Evolutionary conservation across 35 echinoderm and acorn worm species (phyloP).

Genomic region (Anneissia japonica): DNA sequence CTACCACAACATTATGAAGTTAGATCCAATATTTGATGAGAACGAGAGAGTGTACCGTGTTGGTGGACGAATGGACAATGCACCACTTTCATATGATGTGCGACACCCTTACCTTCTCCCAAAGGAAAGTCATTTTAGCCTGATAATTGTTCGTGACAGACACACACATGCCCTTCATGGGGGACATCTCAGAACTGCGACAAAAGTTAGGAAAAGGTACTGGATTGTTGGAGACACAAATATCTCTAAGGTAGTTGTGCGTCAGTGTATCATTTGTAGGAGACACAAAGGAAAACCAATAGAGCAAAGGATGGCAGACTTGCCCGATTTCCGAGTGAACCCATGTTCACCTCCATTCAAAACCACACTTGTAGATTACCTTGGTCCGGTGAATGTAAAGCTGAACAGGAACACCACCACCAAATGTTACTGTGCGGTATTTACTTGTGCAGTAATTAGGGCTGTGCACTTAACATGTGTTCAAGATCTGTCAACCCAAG

Average conservation of each 20-base stretch:
- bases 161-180: conserved; percentile 41
- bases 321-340: conserved; percentile 44
- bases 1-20: conserved; percentile 43
- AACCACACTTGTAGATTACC: conserved; percentile 66
- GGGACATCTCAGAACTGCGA: conserved; percentile 37
- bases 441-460: conserved; percentile 19
- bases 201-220: conserved; percentile 36
- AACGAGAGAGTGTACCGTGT: conserved; percentile 35
- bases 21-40: conserved; percentile 54
- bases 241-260: conserved; percentile 22
- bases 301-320: conserved; percentile 54
- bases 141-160: conserved; percentile 47
- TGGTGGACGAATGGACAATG: conserved; percentile 37
- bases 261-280: conserved; percentile 44
- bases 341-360: conserved; percentile 54
- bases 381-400: conserved; percentile 68
- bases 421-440: conserved; percentile 66
- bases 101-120: conserved; percentile 38
- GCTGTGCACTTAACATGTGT: conserved; percentile 60
- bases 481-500: conserved; percentile 61
- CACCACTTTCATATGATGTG: conserved; percentile 33
- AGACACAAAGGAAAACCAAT: conserved; percentile 36
- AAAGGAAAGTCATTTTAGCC: conserved; percentile 39
- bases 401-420: conserved; percentile 63
- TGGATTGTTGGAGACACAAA: conserved; percentile 12